A percentile compares a stretch with the other conserved stretches of the same genome.
Evolutionary conservation across 2,113 vertebrate species (phyloP).

Genomic region (Planiliza haematocheilus): DNA sequence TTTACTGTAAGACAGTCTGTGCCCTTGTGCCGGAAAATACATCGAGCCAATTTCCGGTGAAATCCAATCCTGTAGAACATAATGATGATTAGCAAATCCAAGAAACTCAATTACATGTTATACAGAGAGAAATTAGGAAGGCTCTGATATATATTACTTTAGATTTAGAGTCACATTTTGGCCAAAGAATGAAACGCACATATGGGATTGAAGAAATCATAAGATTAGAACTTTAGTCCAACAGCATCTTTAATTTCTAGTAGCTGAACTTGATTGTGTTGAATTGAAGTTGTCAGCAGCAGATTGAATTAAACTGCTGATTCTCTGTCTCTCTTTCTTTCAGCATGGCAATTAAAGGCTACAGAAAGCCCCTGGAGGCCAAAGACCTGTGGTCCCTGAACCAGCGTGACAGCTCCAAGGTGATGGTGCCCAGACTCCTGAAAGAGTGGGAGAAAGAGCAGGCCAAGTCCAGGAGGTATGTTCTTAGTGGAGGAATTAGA

Average conservation of each 20-base stretch:
- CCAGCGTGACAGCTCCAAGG: conserved; percentile 85
- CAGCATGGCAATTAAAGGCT: conserved; percentile 92
- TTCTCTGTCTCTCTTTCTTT: conserved; percentile 24
- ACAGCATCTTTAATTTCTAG: too few relatives aligned
- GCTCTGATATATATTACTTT: conserved; percentile 12
- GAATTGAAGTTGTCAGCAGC: background rate
- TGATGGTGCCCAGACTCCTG: conserved; percentile 86
- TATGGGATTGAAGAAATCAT: background rate
- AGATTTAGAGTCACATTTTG: conserved; percentile 4
- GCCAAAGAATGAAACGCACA: background rate
- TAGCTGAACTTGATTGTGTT: background rate
- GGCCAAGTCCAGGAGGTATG: conserved; percentile 77
- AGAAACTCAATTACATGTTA: conserved; percentile 41
- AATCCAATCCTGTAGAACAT: conserved; percentile 41
- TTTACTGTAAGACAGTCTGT: conserved; percentile 13
- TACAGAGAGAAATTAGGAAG: conserved; percentile 17
- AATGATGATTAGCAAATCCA: conserved; percentile 50
- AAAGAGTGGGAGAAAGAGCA: conserved; percentile 90
- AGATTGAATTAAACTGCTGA: background rate
- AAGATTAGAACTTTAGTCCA: too few relatives aligned
- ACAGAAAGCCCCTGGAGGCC: conserved; percentile 89
- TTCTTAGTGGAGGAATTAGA: background rate
- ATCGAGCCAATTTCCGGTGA: conserved; percentile 34
- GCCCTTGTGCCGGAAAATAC: conserved; percentile 3
- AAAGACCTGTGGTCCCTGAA: conserved; percentile 95